Base-by-base conservation (phyloP, 2,888 invertebrate species). In the Leptopilina drosophilae region DNA sequence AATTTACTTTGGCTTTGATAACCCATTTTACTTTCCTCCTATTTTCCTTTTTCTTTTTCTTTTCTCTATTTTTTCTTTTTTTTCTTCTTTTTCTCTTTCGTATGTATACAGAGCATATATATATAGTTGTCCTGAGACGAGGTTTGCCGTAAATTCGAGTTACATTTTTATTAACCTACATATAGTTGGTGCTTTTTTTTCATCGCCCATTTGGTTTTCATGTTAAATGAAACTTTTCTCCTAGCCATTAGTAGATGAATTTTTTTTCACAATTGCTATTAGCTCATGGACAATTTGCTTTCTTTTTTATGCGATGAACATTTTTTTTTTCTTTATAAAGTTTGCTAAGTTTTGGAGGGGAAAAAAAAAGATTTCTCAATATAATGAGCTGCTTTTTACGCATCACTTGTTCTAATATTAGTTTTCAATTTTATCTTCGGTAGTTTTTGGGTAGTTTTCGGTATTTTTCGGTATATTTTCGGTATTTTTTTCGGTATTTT, bases 101-200 rank as follows among this genome's bases (percentile, higher is more conserved):
- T 49, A 49, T 49, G 12, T 33, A 33, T 33, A 33, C 33, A 33
- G 4, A 33, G 0, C 3, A 5, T 5, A 46, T 46, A 59, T 59
- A 59, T 59, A 26, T 64, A 64, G 33, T 64, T 40, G 64, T 33
- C 64, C 14, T 64, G 40, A 33, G 40, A 64, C 40, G 64, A 64
- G 33, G 64, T 64, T 42, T 64, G 64, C 64, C 64, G 64, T 64
- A 64, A 64, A 64, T 64, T 33, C 64, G 33, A 64, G 64, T 64
- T 64, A 64, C 26, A 33, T 64, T 64, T 64, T 64, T 64, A 64
- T 64, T 64, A 64, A 64, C 40, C 40, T 64, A 64, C 64, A 64
- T 33, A 64, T 49, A 49, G 49, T 33, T 14, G 64, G 40, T 33
- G 14, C 64, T 64, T 64, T 64, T 64, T 33, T 64, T 33, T 64